Evolutionary conservation across 2,113 vertebrate species (phyloP), one percentile per base, ranked within the genome.

Genomic region (Paedocypris sp.): DNA sequence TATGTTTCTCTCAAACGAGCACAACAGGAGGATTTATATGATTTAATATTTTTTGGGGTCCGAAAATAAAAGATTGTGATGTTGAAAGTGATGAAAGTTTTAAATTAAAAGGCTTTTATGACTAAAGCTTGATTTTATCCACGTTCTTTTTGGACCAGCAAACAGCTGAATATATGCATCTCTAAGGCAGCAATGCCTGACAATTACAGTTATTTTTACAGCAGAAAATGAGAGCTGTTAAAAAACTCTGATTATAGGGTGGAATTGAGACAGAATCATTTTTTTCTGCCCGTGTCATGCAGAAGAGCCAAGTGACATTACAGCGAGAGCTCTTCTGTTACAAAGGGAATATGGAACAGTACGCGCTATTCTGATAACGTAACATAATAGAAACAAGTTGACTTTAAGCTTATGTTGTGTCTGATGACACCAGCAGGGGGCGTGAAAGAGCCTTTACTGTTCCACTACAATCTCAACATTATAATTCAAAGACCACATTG

Each of bases 171-270:
- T 74, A 77, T 76, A 82, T 70, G 73, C 74, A 73, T 73, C 79
- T 75, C 75, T 70, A 79, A 79, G 75, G 61, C 72, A 74, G 76
- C 77, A 77, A 80, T 77, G 76, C 81, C 80, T 73, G 74, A 81
- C 83, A 84, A 84, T 85, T 86, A 85, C 74, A 70, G 82, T 81
- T 84, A 86, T 86, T 85, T 86, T 82, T 86, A 86, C 82, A 78
- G 67, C 69, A 75, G 73, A 73, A 85, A 85, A 85, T 85, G 79
- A 84, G 80, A 84, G 80, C 80, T 77, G 78, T 78, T 80, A 79
- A 81, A n/a, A 73, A 33, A 43, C 62, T 51, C 65, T 84, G 83
- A 87, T 85, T 85, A 87, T 67, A 85, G 83, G 82, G 82, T 85
- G 80, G 81, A 83, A 48, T 48, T 5, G 38, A 28, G 31, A 62